phyloP scores from a whole-genome alignment of 1,140 invertebrate genomes.

The Sinonovacula constricta region DNA sequence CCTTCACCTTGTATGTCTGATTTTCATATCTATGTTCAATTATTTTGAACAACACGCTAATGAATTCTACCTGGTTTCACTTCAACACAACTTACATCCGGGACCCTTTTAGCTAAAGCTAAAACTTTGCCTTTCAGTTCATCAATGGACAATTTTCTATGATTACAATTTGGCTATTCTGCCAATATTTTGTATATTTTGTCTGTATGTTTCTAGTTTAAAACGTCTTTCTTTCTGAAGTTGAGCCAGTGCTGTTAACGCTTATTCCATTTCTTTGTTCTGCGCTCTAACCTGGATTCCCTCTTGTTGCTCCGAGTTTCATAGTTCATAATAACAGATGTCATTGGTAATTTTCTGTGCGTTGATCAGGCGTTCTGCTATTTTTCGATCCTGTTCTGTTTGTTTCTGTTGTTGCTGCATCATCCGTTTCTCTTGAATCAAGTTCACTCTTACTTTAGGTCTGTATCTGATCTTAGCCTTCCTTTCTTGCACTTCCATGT shows the following conservation, averaged over 20 bases:
- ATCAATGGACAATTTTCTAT: slow-evolving; percentile 10
- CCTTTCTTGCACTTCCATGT: slow-evolving; percentile 20
- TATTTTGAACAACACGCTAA: slow-evolving; percentile 25
- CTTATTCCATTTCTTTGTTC: not conserved
- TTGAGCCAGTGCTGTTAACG: slow-evolving; percentile 15
- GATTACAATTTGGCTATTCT: not conserved
- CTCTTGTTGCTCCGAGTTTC: not conserved
- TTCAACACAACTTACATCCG: not conserved
- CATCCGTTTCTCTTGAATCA: not conserved
- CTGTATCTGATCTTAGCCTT: slow-evolving; percentile 19
- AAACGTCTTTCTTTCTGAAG: slow-evolving; percentile 13
- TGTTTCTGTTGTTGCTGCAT: slow-evolving; percentile 15
- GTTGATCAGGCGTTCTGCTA: not conserved
- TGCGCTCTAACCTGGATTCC: not conserved
- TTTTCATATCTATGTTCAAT: slow-evolving; percentile 35
- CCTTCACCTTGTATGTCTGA: slow-evolving; percentile 11
- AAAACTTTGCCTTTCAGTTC: slow-evolving; percentile 33
- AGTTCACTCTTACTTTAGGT: not conserved
- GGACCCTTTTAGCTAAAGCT: not conserved
- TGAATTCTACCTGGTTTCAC: not conserved
- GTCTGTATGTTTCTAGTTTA: slow-evolving; percentile 1
- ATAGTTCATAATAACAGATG: slow-evolving; percentile 15
- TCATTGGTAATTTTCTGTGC: slow-evolving; percentile 11
- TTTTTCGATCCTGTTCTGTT: slow-evolving; percentile 12
- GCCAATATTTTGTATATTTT: not conserved